phyloP scores from a whole-genome alignment of 2,113 vertebrate species.

The Astatotilapia flaviijosephi region DNA sequence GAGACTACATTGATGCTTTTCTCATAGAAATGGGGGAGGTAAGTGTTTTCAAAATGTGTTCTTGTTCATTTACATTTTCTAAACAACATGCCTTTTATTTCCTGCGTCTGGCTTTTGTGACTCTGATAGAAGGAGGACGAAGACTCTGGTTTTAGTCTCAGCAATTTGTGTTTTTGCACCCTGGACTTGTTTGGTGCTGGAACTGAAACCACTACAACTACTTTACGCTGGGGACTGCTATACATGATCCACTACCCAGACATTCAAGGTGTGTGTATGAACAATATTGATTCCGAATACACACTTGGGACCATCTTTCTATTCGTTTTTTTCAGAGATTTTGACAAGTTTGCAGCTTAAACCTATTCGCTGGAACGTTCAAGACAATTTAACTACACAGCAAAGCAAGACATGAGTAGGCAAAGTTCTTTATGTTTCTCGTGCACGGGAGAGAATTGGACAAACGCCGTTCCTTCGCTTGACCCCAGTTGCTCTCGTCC shows the following conservation, averaged over 20 bases:
- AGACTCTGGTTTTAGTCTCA: conserved; percentile 52
- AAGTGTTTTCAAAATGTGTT: neutral
- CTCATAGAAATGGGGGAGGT: conserved; percentile 79
- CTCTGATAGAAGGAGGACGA: neutral
- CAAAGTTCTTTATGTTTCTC: too few species aligned
- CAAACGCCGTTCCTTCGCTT: too few species aligned
- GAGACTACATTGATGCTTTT: conserved; percentile 81
- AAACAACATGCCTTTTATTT: neutral
- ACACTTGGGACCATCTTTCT: neutral
- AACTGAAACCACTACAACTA: conserved; percentile 76
- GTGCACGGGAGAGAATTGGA: too few species aligned
- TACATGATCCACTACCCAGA: conserved; percentile 75
- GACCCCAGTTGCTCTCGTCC: too few species aligned
- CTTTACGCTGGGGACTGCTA: conserved; percentile 76
- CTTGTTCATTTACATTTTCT: neutral
- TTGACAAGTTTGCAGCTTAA: too few species aligned
- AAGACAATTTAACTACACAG: too few species aligned
- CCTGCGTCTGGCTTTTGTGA: neutral
- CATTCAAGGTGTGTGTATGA: conserved; percentile 71
- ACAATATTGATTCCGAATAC: neutral
- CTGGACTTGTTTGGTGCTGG: conserved; percentile 76
- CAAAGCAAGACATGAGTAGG: too few species aligned
- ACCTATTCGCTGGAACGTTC: too few species aligned
- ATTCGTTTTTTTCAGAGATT: neutral
- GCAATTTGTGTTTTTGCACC: conserved; percentile 50